A percentile compares a stretch with the other conserved stretches of the same genome.
These are phyloP conservation scores for Zaprionus ornatus DNA, from an alignment of 1,140 invertebrate genomes.

Conservation along the genomic window DNA sequence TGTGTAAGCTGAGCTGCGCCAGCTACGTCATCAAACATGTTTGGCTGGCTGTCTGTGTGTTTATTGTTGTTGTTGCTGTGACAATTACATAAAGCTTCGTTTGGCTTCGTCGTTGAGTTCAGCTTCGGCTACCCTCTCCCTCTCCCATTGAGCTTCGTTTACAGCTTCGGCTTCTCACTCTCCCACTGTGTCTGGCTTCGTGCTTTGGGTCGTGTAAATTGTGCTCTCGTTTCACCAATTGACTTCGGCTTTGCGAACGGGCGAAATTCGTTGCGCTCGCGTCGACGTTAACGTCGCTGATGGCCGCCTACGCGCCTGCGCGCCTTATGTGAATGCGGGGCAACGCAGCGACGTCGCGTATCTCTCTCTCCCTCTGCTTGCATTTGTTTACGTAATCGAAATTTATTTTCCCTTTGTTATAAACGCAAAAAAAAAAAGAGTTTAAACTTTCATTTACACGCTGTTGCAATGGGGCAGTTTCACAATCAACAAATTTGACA, in stretches of 20 bases:
- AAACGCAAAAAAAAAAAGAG: conserved; percentile 51
- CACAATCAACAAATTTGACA: background rate
- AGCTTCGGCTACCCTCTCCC: conserved; percentile 51
- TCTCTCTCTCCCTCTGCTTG: conserved; percentile 16
- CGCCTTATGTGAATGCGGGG: conserved; percentile 48
- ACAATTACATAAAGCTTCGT: conserved; percentile 71
- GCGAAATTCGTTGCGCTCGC: conserved; percentile 45
- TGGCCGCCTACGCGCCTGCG: conserved; percentile 38
- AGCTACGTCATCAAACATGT: conserved; percentile 74
- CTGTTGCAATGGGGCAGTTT: conserved; percentile 58
- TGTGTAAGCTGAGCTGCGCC: conserved; percentile 39
- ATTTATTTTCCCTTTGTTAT: conserved; percentile 69
- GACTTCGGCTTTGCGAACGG: conserved; percentile 41
- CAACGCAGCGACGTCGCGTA: conserved; percentile 29
- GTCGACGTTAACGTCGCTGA: conserved; percentile 7
- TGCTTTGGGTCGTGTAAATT: conserved; percentile 31
- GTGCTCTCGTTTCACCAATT: conserved; percentile 65
- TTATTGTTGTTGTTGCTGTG: conserved; percentile 39
- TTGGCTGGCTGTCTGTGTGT: conserved; percentile 32
- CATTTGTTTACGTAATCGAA: conserved; percentile 60
- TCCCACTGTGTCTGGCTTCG: no score
- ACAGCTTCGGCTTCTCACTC: conserved; percentile 28
- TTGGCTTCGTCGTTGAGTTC: conserved; percentile 27
- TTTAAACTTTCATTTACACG: conserved; percentile 69
- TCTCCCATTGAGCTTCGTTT: conserved; percentile 24